phyloP scores from a whole-genome alignment of 1,140 invertebrate species.

The Mesaphorura yosii region DNA sequence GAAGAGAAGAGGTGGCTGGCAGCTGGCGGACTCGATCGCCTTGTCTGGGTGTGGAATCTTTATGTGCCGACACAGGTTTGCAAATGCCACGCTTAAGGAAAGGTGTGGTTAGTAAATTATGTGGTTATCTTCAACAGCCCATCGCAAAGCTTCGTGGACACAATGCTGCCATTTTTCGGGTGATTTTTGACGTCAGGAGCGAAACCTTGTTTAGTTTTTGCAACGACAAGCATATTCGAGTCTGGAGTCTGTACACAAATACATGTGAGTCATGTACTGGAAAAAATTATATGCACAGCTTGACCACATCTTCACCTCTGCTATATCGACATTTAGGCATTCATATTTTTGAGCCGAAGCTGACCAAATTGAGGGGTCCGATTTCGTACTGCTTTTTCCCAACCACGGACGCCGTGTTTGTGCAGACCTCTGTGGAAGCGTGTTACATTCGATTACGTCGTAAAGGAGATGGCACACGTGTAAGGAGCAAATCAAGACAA shows the following conservation, averaged over 20 bases:
- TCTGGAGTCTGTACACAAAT: slow-evolving; percentile 10
- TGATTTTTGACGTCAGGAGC: slow-evolving; percentile 11
- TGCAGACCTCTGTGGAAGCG: slow-evolving; percentile 13
- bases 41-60: slow-evolving; percentile 15
- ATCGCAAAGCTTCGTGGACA: slow-evolving; percentile 15
- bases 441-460: neutral
- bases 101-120: too few relatives aligned
- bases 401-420: slow-evolving; percentile 8
- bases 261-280: too few relatives aligned
- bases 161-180: slow-evolving; percentile 11
- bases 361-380: slow-evolving; percentile 5
- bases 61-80: too few relatives aligned
- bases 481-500: neutral
- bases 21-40: slow-evolving; percentile 9
- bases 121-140: slow-evolving; percentile 6
- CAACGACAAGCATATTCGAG: slow-evolving; percentile 11
- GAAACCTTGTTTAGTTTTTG: slow-evolving; percentile 17
- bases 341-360: slow-evolving; percentile 7
- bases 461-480: slow-evolving; percentile 6
- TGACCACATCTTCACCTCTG: neutral
- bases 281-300: neutral
- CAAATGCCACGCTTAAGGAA: too few relatives aligned
- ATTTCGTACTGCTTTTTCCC: slow-evolving; percentile 13
- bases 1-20: slow-evolving; percentile 12
- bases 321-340: too few relatives aligned